Evolutionary conservation across 1,140 invertebrate species (phyloP).

Genomic region (Drosophila sulfurigaster): DNA sequence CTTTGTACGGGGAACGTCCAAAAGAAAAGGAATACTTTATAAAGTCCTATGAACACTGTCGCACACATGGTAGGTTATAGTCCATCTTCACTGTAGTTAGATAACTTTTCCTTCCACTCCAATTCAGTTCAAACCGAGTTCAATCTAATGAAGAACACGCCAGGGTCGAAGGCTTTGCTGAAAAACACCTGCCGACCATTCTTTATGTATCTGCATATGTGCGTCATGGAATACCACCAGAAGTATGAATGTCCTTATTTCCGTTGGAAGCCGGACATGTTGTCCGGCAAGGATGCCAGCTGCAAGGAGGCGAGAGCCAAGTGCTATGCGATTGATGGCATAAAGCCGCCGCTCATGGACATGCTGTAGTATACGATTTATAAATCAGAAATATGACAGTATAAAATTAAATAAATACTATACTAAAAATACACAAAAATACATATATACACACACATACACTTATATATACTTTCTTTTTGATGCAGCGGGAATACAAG

Average conservation of each 20-base stretch:
- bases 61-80: constrained; percentile 51
- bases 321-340: constrained; percentile 65
- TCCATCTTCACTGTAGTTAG: neutral
- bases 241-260: constrained; percentile 74
- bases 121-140: neutral
- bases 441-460: constrained; percentile 29
- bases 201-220: constrained; percentile 59
- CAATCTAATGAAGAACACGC: constrained; percentile 50
- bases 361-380: neutral
- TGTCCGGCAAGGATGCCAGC: constrained; percentile 7
- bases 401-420: constrained; percentile 6
- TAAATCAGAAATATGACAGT: constrained; percentile 22
- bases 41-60: constrained; percentile 55
- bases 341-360: constrained; percentile 8
- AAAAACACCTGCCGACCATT: constrained; percentile 61
- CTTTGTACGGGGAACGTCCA: constrained; percentile 42
- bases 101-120: neutral
- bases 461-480: constrained; percentile 7
- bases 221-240: constrained; percentile 60
- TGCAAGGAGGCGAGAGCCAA: constrained; percentile 37
- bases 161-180: constrained; percentile 43
- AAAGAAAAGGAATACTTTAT: constrained; percentile 69
- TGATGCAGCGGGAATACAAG: constrained; percentile 23
- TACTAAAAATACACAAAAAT: neutral
- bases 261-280: constrained; percentile 47